Evolutionary conservation across 2,888 invertebrate genomes (phyloP).

Genomic region (Lutraria lutraria): DNA sequence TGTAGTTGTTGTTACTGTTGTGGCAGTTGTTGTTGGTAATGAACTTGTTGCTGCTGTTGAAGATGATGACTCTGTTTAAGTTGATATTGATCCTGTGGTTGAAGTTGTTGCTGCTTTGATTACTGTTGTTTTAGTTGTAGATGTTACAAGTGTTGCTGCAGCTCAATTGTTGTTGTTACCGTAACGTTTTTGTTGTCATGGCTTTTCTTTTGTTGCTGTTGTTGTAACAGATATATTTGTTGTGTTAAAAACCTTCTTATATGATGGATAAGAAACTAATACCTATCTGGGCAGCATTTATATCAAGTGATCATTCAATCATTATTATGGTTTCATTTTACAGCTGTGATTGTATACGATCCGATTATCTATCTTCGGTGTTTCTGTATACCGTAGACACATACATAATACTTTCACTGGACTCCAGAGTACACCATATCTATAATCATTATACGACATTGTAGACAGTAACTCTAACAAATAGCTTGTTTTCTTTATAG

Average conservation of each 20-base stretch:
- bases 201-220: too few species aligned
- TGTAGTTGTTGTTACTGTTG: too few species aligned
- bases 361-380: background rate
- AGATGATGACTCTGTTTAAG: too few species aligned
- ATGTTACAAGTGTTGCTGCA: too few species aligned
- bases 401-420: slow-evolving; percentile 8
- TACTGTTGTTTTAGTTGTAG: too few species aligned
- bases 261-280: background rate
- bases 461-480: background rate
- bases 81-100: too few species aligned
- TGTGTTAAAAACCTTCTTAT: background rate
- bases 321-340: background rate
- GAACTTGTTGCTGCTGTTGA: too few species aligned
- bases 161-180: too few species aligned
- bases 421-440: background rate
- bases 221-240: background rate
- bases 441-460: background rate
- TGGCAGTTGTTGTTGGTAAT: too few species aligned
- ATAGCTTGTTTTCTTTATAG: background rate
- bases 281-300: background rate
- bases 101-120: too few species aligned
- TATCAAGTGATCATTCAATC: slow-evolving; percentile 8
- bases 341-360: background rate
- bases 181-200: background rate
- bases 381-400: background rate